Evolutionary conservation across 1,140 invertebrate species (phyloP).

Genomic region (Drosophila pseudoobscura): DNA sequence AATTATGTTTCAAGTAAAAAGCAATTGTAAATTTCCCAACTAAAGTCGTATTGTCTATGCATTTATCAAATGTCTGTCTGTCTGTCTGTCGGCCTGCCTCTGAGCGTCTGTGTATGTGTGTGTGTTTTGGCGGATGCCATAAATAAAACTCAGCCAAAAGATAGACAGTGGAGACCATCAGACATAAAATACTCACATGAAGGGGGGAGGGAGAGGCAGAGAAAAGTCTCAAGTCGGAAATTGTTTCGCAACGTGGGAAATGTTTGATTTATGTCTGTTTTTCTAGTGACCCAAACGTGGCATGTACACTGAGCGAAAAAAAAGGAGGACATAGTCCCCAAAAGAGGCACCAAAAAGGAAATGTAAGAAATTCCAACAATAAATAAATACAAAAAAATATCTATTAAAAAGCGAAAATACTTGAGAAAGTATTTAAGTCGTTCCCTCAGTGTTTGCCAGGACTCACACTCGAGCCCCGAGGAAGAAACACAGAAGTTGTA

Average conservation of each 20-base stretch:
- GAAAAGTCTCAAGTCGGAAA: conserved; percentile 71
- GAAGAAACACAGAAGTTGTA: conserved; percentile 60
- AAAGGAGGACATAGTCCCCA: no score
- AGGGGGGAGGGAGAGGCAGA: not conserved
- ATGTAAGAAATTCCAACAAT: no score
- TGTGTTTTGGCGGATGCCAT: conserved; percentile 75
- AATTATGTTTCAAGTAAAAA: conserved; percentile 75
- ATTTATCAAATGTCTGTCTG: conserved; percentile 67
- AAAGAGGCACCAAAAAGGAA: no score
- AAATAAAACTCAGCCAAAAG: conserved; percentile 77
- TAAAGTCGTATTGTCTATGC: conserved; percentile 78
- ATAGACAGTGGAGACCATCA: conserved; percentile 53
- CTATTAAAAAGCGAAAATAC: no score
- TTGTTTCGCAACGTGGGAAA: conserved; percentile 81
- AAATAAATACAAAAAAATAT: no score
- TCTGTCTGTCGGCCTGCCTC: conserved; percentile 22
- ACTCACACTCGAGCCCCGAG: not conserved
- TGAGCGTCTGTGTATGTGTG: not conserved
- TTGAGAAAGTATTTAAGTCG: no score
- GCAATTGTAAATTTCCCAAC: conserved; percentile 79
- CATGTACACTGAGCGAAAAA: not conserved
- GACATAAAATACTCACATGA: conserved; percentile 12
- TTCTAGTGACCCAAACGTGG: conserved; percentile 59
- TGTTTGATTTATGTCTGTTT: conserved; percentile 80
- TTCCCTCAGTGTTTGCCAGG: not conserved